Percentiles rank a stretch among this genome's conserved stretches.
Evolutionary conservation across 2,888 invertebrate genomes (phyloP).

Genomic region (Cylloceria caligata): DNA sequence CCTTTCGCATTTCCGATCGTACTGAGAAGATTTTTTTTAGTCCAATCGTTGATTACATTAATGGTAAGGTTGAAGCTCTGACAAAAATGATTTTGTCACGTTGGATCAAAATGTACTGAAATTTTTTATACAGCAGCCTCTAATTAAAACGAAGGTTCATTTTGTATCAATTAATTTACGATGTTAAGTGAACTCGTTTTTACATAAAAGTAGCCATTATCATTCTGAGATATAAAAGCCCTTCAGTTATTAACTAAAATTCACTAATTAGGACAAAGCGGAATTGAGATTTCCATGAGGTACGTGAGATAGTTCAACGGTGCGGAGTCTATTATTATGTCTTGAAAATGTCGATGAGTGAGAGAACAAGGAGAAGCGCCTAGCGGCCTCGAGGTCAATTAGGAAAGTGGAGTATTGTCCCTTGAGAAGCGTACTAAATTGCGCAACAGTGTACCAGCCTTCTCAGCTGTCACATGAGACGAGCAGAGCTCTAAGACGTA

Average conservation of each 20-base stretch:
- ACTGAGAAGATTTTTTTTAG: no score
- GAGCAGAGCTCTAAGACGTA: slow-evolving; percentile 14
- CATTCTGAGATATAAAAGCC: neutral
- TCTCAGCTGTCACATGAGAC: slow-evolving; percentile 50
- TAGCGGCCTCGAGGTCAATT: slow-evolving; percentile 54
- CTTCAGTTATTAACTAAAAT: slow-evolving; percentile 16
- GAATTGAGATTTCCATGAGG: slow-evolving; percentile 24
- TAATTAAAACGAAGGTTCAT: slow-evolving; percentile 6
- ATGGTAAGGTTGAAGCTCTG: neutral
- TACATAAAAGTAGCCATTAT: slow-evolving; percentile 4
- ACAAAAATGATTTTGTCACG: no score
- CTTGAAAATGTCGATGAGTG: slow-evolving; percentile 37
- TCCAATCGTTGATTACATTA: neutral
- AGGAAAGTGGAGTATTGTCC: slow-evolving; percentile 63
- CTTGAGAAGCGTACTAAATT: slow-evolving; percentile 60
- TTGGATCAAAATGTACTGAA: neutral
- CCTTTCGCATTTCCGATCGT: no score
- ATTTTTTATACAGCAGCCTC: neutral
- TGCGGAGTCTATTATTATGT: slow-evolving; percentile 25
- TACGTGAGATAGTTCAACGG: neutral
- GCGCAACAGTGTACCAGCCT: slow-evolving; percentile 51
- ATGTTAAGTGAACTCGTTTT: neutral
- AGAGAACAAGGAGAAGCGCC: slow-evolving; percentile 23
- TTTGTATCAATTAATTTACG: slow-evolving; percentile 9
- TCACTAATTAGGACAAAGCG: slow-evolving; percentile 15